A percentile compares a stretch with the other conserved stretches of the same genome.
Conservation (phyloP, 2,113 vertebrate species). For the Upupa epops region DNA sequence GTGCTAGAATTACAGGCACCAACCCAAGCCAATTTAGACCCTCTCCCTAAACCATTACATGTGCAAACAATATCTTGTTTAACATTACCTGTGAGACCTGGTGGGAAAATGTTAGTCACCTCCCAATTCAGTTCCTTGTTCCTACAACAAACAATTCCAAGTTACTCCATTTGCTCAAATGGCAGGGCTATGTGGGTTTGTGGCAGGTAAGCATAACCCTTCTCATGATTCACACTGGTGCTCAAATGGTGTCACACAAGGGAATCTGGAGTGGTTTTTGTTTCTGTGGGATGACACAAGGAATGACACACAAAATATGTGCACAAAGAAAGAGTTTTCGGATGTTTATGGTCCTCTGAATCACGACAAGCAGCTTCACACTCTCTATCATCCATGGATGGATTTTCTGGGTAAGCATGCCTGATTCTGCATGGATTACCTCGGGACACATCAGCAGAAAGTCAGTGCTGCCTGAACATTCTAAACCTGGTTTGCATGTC, state of each 20-base stretch:
- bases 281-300: not conserved
- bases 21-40: too few relatives aligned
- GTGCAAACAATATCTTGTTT: not conserved
- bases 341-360: not conserved
- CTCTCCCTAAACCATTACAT: too few relatives aligned
- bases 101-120: not conserved
- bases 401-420: not conserved
- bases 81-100: not conserved
- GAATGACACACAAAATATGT: not conserved
- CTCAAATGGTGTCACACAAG: not conserved
- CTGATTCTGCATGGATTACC: not conserved
- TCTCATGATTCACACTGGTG: not conserved
- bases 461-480: not conserved
- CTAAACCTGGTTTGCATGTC: slow-evolving; percentile 50
- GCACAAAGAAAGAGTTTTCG: not conserved
- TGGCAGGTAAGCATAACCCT: not conserved
- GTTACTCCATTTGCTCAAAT: not conserved
- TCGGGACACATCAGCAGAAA: not conserved
- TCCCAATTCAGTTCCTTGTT: not conserved
- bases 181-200: not conserved
- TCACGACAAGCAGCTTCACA: not conserved
- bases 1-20: too few relatives aligned
- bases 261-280: not conserved
- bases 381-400: not conserved
- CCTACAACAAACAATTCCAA: not conserved